phyloP scores from a whole-genome alignment of 2,797 vertebrate genomes.

The Enteromius radiatus region DNA sequence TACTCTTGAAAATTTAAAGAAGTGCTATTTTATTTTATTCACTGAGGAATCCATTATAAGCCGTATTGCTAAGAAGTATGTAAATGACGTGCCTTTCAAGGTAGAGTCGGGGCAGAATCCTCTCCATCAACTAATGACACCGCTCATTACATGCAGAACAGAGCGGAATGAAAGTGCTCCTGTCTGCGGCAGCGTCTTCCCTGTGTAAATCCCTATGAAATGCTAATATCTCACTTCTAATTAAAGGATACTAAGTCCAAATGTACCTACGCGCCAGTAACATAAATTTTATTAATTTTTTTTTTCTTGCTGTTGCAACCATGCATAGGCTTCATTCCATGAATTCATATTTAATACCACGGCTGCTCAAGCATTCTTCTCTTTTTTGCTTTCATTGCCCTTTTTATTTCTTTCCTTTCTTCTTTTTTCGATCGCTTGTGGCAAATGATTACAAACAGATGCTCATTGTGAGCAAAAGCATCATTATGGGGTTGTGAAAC shows the following conservation, averaged over 20 bases:
- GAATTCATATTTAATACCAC: slow-evolving; percentile 81
- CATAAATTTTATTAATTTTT: slow-evolving; percentile 73
- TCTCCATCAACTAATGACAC: slow-evolving; percentile 99
- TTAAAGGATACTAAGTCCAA: slow-evolving; percentile 98
- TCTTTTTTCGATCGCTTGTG: slow-evolving; percentile 45
- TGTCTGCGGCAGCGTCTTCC: slow-evolving; percentile 90
- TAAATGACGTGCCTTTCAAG: slow-evolving; percentile 98
- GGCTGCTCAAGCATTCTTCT: slow-evolving; percentile 55
- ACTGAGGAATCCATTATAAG: slow-evolving; percentile 96
- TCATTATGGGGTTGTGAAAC: slow-evolving; percentile 64
- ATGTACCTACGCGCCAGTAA: slow-evolving; percentile 85
- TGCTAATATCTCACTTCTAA: slow-evolving; percentile 99
- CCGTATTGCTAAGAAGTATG: slow-evolving; percentile 93
- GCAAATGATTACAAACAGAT: slow-evolving; percentile 50
- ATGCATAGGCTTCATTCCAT: slow-evolving; percentile 76
- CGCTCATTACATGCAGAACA: slow-evolving; percentile 98
- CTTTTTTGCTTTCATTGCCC: slow-evolving; percentile 43
- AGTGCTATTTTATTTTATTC: slow-evolving; percentile 97
- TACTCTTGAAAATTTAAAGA: slow-evolving; percentile 92
- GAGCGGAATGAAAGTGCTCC: slow-evolving; percentile 95
- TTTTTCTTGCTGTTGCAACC: slow-evolving; percentile 60
- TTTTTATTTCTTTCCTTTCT: slow-evolving; percentile 56
- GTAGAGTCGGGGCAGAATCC: slow-evolving; percentile 94
- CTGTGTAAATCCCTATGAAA: slow-evolving; percentile 97
- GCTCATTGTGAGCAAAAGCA: slow-evolving; percentile 61